Evolutionary conservation across 2,888 invertebrate species (phyloP).

Genomic region (Apamea sordens): DNA sequence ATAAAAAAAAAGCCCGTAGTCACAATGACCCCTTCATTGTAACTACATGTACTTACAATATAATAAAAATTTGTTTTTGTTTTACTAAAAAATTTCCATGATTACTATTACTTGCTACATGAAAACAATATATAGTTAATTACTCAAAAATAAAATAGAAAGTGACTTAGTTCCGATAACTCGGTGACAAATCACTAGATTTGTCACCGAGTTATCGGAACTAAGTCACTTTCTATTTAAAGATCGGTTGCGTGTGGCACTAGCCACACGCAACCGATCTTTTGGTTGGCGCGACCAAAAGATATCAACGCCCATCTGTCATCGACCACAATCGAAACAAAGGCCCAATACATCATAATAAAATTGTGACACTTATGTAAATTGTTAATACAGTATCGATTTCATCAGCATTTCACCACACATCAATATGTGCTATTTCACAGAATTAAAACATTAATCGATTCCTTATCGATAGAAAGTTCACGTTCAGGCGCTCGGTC

Average conservation of each 20-base stretch:
- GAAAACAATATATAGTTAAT: neutral
- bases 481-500: slow-evolving; percentile 63
- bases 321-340: slow-evolving; percentile 32
- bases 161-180: slow-evolving; percentile 19
- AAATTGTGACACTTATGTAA: slow-evolving; percentile 59
- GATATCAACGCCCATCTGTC: slow-evolving; percentile 68
- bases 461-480: slow-evolving; percentile 69
- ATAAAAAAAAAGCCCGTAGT: too few species aligned
- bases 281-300: slow-evolving; percentile 67
- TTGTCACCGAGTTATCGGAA: too few species aligned
- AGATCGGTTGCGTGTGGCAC: too few species aligned
- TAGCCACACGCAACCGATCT: neutral
- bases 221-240: too few species aligned
- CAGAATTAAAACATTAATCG: slow-evolving; percentile 67
- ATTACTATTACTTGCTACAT: neutral
- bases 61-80: neutral
- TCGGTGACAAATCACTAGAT: too few species aligned
- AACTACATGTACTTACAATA: too few species aligned
- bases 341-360: slow-evolving; percentile 48
- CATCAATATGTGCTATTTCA: slow-evolving; percentile 68
- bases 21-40: too few species aligned
- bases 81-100: neutral
- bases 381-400: slow-evolving; percentile 62
- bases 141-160: slow-evolving; percentile 7
- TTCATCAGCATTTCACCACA: slow-evolving; percentile 72